Base-by-base conservation (phyloP, 2,888 invertebrate species). In the Lissonota sp. region DNA sequence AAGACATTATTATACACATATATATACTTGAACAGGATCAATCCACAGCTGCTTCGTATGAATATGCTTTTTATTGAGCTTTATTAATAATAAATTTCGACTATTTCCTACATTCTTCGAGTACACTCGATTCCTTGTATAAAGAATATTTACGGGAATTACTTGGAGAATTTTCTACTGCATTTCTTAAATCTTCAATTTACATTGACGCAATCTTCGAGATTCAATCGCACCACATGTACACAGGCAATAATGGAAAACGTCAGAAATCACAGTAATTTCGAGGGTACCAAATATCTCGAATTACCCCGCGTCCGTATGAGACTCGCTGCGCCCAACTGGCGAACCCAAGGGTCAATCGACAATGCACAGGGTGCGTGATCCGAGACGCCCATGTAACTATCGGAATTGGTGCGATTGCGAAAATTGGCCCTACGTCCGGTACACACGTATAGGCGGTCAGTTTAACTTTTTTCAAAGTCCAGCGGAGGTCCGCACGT, bases 351-450 rank as follows among this genome's bases (percentile, higher is more conserved):
- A 57, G 73, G 74, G 75, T 76, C 62, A 62, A 53, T 44, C 60
- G 75, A 82, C 84, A 84, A 83, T 79, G 72, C 49, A n/a, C 67
- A 57, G 66, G 40, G 69, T 6, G 53, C 26, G 63, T 72, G 63
- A 16, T 64, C 64, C 57, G 73, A 62, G 71, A 66, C 79, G 80
- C 80, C 84, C 80, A 81, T 81, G n/a, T 12, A 51, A 46, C 69
- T 39, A 71, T 44, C 16, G 64, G 80, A 87, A 88, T 88, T 88
- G 84, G 87, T 84, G 46, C 51, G 85, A 89, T 89, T 75, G 10
- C 53, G 58, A 83, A 26, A 85, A 89, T 89, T 88, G 83, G 86
- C 88, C 16, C 84, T 84, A 72, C 60, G 87, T 85, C 85, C 86
- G 55, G 83, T 74, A 49, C 63, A 75, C 26, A 26, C n/a, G n/a